These are phyloP conservation scores for Latrodectus elegans DNA, from an alignment of 2,888 invertebrate species.

Conservation along the genomic window DNA sequence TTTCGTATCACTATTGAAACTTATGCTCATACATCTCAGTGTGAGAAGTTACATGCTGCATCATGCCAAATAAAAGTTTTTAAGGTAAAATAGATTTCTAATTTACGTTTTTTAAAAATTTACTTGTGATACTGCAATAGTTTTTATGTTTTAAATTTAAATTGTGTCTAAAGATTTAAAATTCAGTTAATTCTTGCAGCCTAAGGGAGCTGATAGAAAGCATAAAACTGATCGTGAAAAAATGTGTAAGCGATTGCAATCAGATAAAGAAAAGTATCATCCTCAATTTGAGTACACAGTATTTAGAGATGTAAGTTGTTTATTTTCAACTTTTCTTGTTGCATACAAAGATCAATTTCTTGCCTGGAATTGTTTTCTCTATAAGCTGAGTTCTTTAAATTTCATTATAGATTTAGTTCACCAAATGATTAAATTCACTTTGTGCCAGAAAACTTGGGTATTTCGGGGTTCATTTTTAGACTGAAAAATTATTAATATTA, in stretches of 20 bases:
- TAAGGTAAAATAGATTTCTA: slow-evolving; percentile 73
- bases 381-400: too few relatives aligned
- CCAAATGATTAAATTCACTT: too few relatives aligned
- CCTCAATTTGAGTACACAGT: slow-evolving; percentile 97
- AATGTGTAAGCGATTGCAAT: slow-evolving; percentile 87
- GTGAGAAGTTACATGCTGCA: slow-evolving; percentile 88
- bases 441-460: too few relatives aligned
- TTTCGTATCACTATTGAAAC: slow-evolving; percentile 91
- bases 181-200: slow-evolving; percentile 79
- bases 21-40: slow-evolving; percentile 78
- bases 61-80: slow-evolving; percentile 96
- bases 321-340: not conserved
- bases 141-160: too few relatives aligned
- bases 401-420: too few relatives aligned
- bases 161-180: too few relatives aligned
- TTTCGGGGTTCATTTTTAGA: too few relatives aligned
- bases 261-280: slow-evolving; percentile 93
- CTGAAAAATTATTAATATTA: too few relatives aligned
- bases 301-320: slow-evolving; percentile 80
- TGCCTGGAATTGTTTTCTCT: too few relatives aligned
- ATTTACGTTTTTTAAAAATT: not conserved
- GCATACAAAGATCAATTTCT: too few relatives aligned
- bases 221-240: slow-evolving; percentile 98
- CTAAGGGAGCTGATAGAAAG: slow-evolving; percentile 96
- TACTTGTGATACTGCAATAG: not conserved